Evolutionary conservation across 1,140 invertebrate genomes (phyloP), one percentile per base, ranked within the genome.

Genomic region (Dryas iulia): DNA sequence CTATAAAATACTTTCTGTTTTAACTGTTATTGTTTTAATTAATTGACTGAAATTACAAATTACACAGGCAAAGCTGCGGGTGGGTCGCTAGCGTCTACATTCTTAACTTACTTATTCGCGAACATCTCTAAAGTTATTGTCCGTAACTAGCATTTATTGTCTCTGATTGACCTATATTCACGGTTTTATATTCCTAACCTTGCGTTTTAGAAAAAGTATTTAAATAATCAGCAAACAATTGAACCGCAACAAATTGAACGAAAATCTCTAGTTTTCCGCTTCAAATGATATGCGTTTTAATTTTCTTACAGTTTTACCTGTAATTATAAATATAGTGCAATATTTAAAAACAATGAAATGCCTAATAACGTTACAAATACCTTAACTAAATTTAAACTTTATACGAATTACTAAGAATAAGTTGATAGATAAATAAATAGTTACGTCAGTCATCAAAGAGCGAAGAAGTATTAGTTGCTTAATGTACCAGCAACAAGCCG

Each of bases 401-500:
- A 39, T 12, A 2, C 14, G 6, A 39, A 7, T 39, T n/a, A 39
- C n/a, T 5, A 39, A 39, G n/a, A 39, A 4, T 5, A 39, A 39
- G n/a, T 39, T 0, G 35, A 39, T 39, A 39, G 47, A 67, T 67
- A 67, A 66, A 66, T 66, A 66, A 60, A 47, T 39, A 7, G n/a
- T 62, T n/a, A 30, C 52, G 31, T 59, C 35, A 61, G 30, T 57
- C 35, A 59, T 66, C 64, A 23, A 66, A 53, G 25, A 31, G 8
- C 47, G 7, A 61, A 8, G 31, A 25, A 68, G 30, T n/a, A 3
- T 30, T 57, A 61, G 52, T 56, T 56, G 53, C 30, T 59, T 30
- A 35, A 31, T 28, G 18, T 39, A 61, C 33, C 30, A 33, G 10
- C 31, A 39, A 66, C 31, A 31, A 7, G 30, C 18, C 65, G 71